Evolutionary conservation across 2,888 invertebrate species (phyloP), one percentile per base, ranked within the genome.

Genomic region (Hofmannophila pseudospretella): DNA sequence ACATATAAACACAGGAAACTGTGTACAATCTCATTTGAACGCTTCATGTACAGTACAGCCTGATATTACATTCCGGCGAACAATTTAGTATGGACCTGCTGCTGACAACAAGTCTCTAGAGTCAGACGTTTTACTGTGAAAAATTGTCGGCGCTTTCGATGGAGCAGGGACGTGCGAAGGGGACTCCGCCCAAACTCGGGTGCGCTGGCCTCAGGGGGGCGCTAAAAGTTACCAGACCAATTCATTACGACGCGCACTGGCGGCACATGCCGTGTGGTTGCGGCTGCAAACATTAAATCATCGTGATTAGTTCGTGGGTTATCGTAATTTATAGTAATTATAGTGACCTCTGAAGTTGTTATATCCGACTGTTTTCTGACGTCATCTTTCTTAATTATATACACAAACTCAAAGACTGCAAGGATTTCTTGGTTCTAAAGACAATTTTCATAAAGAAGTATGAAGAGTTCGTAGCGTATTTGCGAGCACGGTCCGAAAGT

Each of bases 21-120:
- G 51, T 23, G 23, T 54, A 56, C 53, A 58, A 65, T 58, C 53
- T 57, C 48, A 52, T 65, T 61, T 57, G 36, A 56, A 45, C 50
- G 49, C 49, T 49, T 60, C 47, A 55, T 52, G 23, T 23, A 47
- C 44, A 41, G 39, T 47, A 47, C 44, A 41, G 39, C 41, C 32
- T 38, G 40, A 46, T 47, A 45, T 46, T 27, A 22, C 41, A 30
- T 36, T 38, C 44, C 40, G 26, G 35, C 27, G 36, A 27, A 36
- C 30, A 28, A 32, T 32, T 26, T 39, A 25, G 25, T 8, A 9
- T 37, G 34, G 28, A 36, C 20, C 39, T 39, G 42, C 36, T 33
- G 41, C 41, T 40, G 42, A 42, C 47, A 50, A 46, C 51, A 47
- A 44, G 41, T 41, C 44, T 43, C 45, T 30, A 38, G 41, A 41